A percentile compares a stretch with the other conserved stretches of the same genome.
phyloP scores from a whole-genome alignment of 2,888 invertebrate genomes.

The Drosophila prostipennis region DNA sequence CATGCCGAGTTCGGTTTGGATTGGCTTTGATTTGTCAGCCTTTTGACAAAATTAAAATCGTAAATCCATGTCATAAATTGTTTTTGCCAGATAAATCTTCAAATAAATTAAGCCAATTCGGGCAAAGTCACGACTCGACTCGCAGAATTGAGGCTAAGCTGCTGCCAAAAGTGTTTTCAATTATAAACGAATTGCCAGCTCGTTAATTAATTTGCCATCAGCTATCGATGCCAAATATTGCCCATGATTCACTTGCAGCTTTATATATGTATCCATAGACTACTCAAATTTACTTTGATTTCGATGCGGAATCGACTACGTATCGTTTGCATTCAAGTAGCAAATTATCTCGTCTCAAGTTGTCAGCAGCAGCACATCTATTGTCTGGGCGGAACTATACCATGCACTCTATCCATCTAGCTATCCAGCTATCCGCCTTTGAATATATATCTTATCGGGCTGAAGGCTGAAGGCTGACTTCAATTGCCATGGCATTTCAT shows the following conservation, averaged over 20 bases:
- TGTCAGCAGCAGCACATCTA: slow-evolving; percentile 70
- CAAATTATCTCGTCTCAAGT: slow-evolving; percentile 79
- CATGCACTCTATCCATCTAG: slow-evolving; percentile 36
- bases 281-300: slow-evolving; percentile 37
- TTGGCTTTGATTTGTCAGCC: slow-evolving; percentile 27
- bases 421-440: slow-evolving; percentile 19
- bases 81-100: slow-evolving; percentile 47
- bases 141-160: slow-evolving; percentile 53
- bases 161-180: slow-evolving; percentile 36
- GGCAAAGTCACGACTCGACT: slow-evolving; percentile 65
- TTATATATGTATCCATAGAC: slow-evolving; percentile 12
- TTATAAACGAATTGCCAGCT: slow-evolving; percentile 59
- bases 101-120: slow-evolving; percentile 63
- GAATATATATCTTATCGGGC: slow-evolving; percentile 37
- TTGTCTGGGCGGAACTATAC: slow-evolving; percentile 54
- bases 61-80: slow-evolving; percentile 12
- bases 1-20: slow-evolving; percentile 22
- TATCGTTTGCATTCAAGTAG: slow-evolving; percentile 66
- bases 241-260: slow-evolving; percentile 25
- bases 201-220: slow-evolving; percentile 62
- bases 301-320: slow-evolving; percentile 42
- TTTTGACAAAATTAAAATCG: slow-evolving; percentile 21
- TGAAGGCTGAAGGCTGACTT: slow-evolving; percentile 35
- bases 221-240: slow-evolving; percentile 45
- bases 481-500: slow-evolving; percentile 52